Conservation (phyloP, 2,888 invertebrate species). For the Nudaria mundana region DNA sequence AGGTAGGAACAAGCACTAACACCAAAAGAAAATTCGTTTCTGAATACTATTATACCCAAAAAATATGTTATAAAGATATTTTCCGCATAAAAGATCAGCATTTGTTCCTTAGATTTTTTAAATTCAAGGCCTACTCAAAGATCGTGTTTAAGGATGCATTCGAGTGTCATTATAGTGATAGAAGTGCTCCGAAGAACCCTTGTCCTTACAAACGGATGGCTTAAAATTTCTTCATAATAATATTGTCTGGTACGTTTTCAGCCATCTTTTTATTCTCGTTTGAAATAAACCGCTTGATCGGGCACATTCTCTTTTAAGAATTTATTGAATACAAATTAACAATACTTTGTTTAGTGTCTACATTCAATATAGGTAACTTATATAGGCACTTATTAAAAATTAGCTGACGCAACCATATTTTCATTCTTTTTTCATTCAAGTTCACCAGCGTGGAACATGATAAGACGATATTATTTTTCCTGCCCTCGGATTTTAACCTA, state of each 20-base stretch:
- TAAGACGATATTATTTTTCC: too few relatives aligned
- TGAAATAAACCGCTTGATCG: constrained; percentile 1
- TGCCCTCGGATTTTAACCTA: too few relatives aligned
- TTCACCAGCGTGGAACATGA: too few relatives aligned
- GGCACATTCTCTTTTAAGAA: neutral
- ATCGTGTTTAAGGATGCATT: constrained; percentile 21
- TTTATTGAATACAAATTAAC: neutral
- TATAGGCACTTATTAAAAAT: too few relatives aligned
- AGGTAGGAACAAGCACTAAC: too few relatives aligned
- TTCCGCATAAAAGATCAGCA: neutral
- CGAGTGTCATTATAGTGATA: constrained; percentile 35
- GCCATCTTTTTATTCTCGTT: constrained; percentile 10
- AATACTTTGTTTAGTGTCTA: too few relatives aligned
- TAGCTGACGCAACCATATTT: too few relatives aligned
- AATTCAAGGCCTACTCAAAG: constrained; percentile 31
- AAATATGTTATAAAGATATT: neutral
- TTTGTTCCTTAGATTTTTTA: constrained; percentile 25
- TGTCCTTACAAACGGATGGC: constrained; percentile 7
- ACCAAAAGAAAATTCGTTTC: too few relatives aligned
- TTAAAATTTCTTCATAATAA: constrained; percentile 20
- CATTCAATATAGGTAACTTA: too few relatives aligned
- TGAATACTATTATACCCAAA: neutral
- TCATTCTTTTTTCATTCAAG: too few relatives aligned
- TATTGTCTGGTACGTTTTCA: constrained; percentile 16
- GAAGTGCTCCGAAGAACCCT: constrained; percentile 22